Evolutionary conservation across 1,140 invertebrate species (phyloP), one percentile per base, ranked within the genome.

Genomic region (Camponotus pennsylvanicus): DNA sequence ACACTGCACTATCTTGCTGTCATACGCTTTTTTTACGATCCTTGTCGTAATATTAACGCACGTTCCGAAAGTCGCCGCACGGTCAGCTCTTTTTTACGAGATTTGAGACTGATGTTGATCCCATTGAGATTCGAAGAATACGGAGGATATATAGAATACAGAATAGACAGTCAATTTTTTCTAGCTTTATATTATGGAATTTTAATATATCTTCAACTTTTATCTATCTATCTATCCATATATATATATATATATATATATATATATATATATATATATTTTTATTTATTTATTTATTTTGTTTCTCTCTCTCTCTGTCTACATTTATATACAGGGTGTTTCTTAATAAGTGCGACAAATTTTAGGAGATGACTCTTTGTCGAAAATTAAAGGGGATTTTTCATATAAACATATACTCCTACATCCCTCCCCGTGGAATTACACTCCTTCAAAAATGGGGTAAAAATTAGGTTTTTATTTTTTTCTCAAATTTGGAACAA

Each of bases 1-100:
- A 45, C 37, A 13, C n/a, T 15, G 0, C 55, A 21, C 7, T 11
- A 13, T 21, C 6, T 13, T 7, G 4, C 57, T 55, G 27, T 80
- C 34, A 57, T 11, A 42, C 15, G 15, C 76, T 61, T n/a, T 9
- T 82, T 82, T 82, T 82, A 82, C 67, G 67, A 61, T 2, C n/a
- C 15, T 9, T 11, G 32, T 49, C 8, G 32, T 75, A 61, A 75
- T 42, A 83, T 73, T 45, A 71, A 83, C 69, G 79, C 40, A 55
- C 67, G 13, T 75, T 61, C 55, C 13, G 40, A 5, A 52, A 64
- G 13, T 40, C 67, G 15, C 42, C 2, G 11, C 40, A 57, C 37
- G 66, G 9, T 55, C 45, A 9, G 34, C 15, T 42, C 15, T 75
- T 8, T 55, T 83, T 83, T 49, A 75, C 32, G 69, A 82, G 9